These are phyloP conservation scores for Nymphalis urticae DNA, from an alignment of 2,888 invertebrate genomes.

Conservation along the genomic window DNA sequence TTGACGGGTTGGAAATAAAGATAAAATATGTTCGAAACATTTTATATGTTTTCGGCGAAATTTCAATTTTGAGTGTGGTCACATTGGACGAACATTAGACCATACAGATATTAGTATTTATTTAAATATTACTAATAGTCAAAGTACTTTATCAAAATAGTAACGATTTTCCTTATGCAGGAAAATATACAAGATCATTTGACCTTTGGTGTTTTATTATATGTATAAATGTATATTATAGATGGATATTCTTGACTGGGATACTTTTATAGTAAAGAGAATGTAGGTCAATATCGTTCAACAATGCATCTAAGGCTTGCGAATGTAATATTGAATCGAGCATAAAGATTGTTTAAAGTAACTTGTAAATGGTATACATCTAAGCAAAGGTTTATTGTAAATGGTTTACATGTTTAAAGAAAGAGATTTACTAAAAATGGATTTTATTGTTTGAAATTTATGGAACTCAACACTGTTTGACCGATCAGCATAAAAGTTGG, in stretches of 20 bases:
- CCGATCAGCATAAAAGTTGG: too few species aligned
- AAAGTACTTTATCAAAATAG: not conserved
- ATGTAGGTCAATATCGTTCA: constrained; percentile 11
- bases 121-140: not conserved
- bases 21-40: too few species aligned
- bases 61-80: too few species aligned
- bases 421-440: too few species aligned
- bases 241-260: constrained; percentile 6
- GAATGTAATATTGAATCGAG: constrained; percentile 11
- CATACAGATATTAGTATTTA: too few species aligned
- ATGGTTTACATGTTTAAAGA: too few species aligned
- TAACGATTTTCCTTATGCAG: constrained; percentile 1
- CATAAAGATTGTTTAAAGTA: constrained; percentile 6
- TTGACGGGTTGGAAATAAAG: too few species aligned
- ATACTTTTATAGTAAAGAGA: constrained; percentile 14
- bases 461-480: too few species aligned
- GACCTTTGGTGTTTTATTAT: constrained; percentile 3
- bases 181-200: constrained; percentile 1
- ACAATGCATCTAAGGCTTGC: constrained; percentile 8
- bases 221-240: not conserved
- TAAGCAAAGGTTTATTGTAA: not conserved
- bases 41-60: too few species aligned
- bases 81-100: too few species aligned
- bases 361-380: not conserved
- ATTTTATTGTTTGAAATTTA: too few species aligned